These are phyloP conservation scores for Mormyrus lacerda DNA, from an alignment of 2,113 vertebrate species.

Conservation along the genomic window DNA sequence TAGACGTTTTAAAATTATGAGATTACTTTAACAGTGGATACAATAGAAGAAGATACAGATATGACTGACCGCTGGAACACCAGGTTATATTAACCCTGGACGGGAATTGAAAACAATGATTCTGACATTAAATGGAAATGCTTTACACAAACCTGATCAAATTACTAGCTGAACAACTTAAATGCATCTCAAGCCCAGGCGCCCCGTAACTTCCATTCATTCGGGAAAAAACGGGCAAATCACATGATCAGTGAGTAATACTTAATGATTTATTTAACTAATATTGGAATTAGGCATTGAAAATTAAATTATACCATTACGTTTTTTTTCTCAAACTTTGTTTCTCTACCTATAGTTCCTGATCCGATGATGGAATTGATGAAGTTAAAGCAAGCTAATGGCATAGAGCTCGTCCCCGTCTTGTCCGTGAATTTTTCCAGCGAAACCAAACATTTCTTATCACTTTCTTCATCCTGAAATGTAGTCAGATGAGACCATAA, in stretches of 20 bases:
- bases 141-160: not conserved
- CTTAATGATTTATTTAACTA: not conserved
- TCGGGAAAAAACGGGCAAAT: not conserved
- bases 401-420: constrained; percentile 50
- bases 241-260: constrained; percentile 5
- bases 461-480: not conserved
- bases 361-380: constrained; percentile 93
- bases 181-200: not conserved
- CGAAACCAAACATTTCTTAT: constrained; percentile 16
- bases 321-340: not conserved
- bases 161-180: not conserved
- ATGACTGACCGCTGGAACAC: not conserved
- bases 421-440: constrained; percentile 35
- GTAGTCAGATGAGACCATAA: not conserved
- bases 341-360: constrained; percentile 74
- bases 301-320: not conserved
- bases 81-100: not conserved
- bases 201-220: not conserved
- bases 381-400: constrained; percentile 81
- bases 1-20: not conserved
- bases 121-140: not conserved
- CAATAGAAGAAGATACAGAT: not conserved
- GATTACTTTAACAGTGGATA: not conserved
- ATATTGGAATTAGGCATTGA: not conserved
- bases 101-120: not conserved